Evolutionary conservation across 2,888 invertebrate genomes (phyloP).

Genomic region (Zhuqinia jingwanae): DNA sequence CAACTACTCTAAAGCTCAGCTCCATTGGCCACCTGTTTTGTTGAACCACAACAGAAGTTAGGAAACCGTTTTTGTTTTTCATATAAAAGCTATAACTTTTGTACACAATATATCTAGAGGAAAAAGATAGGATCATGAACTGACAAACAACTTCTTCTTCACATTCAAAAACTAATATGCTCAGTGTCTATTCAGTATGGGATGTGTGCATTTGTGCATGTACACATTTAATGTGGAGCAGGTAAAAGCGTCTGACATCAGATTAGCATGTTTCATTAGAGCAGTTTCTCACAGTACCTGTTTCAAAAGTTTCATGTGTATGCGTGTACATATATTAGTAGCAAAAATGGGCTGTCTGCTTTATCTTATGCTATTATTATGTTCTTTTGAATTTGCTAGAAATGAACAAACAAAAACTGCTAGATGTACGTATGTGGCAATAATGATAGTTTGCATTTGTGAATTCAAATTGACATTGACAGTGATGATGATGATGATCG

Average conservation of each 20-base stretch:
- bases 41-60: slow-evolving; percentile 48
- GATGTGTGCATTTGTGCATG: not conserved
- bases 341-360: too few relatives aligned
- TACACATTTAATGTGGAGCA: slow-evolving; percentile 8
- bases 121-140: slow-evolving; percentile 52
- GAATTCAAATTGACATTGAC: slow-evolving; percentile 44
- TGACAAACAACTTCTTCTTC: slow-evolving; percentile 37
- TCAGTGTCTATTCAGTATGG: too few relatives aligned
- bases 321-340: too few relatives aligned
- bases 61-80: slow-evolving; percentile 58
- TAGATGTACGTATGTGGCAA: not conserved
- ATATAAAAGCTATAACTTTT: slow-evolving; percentile 9
- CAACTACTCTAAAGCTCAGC: too few relatives aligned
- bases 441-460: slow-evolving; percentile 28
- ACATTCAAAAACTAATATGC: slow-evolving; percentile 5
- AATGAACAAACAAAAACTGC: not conserved
- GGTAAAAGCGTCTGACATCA: not conserved
- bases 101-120: slow-evolving; percentile 38
- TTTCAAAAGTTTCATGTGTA: slow-evolving; percentile 36
- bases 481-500: slow-evolving; percentile 10
- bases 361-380: too few relatives aligned
- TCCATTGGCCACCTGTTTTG: slow-evolving; percentile 65
- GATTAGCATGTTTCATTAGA: slow-evolving; percentile 62
- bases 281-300: slow-evolving; percentile 65
- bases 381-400: not conserved